phyloP scores from a whole-genome alignment of 2,888 invertebrate genomes.

The Chelonus formosanus region DNA sequence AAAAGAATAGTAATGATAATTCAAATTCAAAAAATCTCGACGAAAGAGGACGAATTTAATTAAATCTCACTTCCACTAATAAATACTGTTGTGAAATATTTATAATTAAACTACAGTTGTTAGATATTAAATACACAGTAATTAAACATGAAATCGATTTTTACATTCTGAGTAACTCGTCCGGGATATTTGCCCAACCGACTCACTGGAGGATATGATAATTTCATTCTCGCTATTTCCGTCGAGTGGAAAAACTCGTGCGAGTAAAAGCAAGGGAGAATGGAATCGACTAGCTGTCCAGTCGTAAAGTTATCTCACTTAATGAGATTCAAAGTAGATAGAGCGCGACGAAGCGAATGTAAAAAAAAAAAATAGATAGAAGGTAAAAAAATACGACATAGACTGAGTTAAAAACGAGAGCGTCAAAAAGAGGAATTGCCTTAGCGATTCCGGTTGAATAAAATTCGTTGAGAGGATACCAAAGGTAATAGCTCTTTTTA shows the following conservation, averaged over 20 bases:
- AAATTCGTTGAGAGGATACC: not conserved
- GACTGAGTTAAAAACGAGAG: constrained; percentile 12
- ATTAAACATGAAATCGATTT: constrained; percentile 22
- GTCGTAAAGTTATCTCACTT: constrained; percentile 34
- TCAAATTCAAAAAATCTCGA: too few species aligned
- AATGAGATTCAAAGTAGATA: constrained; percentile 38
- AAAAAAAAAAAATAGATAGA: constrained; percentile 21
- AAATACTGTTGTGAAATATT: too few species aligned
- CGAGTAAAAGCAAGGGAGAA: constrained; percentile 7
- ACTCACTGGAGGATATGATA: constrained; percentile 27
- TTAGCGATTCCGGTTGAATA: constrained; percentile 1
- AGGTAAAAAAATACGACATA: constrained; percentile 12
- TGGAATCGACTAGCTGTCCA: constrained; percentile 28
- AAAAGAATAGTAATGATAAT: too few species aligned
- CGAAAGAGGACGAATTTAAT: too few species aligned
- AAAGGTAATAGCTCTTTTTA: not conserved
- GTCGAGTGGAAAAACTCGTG: constrained; percentile 23
- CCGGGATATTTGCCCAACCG: constrained; percentile 10
- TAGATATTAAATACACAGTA: not conserved
- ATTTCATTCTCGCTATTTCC: constrained; percentile 29
- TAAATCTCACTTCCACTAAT: too few species aligned
- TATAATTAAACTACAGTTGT: not conserved
- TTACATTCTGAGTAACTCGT: constrained; percentile 7
- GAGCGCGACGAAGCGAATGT: constrained; percentile 28
- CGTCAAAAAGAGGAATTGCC: constrained; percentile 9